A percentile compares a stretch with the other conserved stretches of the same genome.
Evolutionary conservation across 1,140 invertebrate genomes (phyloP).

Genomic region (Drosophila subpulchrella): DNA sequence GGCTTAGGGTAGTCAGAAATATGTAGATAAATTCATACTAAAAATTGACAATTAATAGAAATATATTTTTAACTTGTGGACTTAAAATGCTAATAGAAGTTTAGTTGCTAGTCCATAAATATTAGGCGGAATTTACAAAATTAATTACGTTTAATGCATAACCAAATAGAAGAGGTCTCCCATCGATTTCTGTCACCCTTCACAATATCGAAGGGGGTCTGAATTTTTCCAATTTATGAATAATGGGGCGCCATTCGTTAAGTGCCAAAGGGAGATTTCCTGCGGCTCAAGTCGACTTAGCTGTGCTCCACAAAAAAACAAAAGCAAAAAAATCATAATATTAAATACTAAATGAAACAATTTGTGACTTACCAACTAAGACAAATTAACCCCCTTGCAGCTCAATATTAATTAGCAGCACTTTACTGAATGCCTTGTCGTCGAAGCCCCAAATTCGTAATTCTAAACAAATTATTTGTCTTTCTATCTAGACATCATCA

Average conservation of each 20-base stretch:
- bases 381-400: conserved; percentile 65
- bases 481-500: conserved; percentile 43
- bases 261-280: conserved; percentile 46
- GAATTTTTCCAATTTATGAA: conserved; percentile 46
- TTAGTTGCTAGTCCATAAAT: conserved; percentile 34
- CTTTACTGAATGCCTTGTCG: conserved; percentile 36
- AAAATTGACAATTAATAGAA: conserved; percentile 46
- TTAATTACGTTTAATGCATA: conserved; percentile 66
- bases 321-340: background rate
- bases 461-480: conserved; percentile 37
- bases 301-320: background rate
- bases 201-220: conserved; percentile 7
- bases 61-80: conserved; percentile 45
- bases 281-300: conserved; percentile 50
- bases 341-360: conserved; percentile 59
- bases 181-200: conserved; percentile 65
- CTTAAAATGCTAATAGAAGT: conserved; percentile 71
- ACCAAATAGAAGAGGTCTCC: conserved; percentile 38
- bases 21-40: conserved; percentile 11
- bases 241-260: conserved; percentile 71
- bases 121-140: conserved; percentile 41
- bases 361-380: conserved; percentile 74
- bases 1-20: conserved; percentile 14
- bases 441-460: conserved; percentile 16
- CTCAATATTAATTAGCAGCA: conserved; percentile 46